Evolutionary conservation across 1,140 invertebrate species (phyloP).

Genomic region (Magallana ariakensis): DNA sequence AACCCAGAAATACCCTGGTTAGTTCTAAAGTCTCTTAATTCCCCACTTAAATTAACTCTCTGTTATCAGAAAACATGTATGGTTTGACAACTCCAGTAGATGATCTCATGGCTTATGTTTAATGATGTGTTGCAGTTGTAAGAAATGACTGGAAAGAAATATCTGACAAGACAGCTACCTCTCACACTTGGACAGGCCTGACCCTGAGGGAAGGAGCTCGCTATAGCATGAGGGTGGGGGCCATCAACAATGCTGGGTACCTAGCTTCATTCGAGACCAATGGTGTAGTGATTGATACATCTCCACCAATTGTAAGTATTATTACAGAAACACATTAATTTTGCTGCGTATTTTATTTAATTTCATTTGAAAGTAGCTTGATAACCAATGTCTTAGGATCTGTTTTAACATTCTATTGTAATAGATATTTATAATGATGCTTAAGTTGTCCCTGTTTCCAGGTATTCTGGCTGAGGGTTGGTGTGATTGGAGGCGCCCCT

Average conservation of each 20-base stretch:
- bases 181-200: conserved; percentile 37
- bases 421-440: no score
- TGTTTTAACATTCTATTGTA: neutral
- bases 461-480: conserved; percentile 57
- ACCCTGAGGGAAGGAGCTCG: conserved; percentile 50
- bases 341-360: neutral
- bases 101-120: neutral
- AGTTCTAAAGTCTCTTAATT: neutral
- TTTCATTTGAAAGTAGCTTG: neutral
- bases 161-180: neutral
- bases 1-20: conserved; percentile 57
- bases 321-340: neutral
- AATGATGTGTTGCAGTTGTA: conserved; percentile 21
- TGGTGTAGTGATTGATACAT: conserved; percentile 64
- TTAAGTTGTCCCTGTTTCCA: neutral
- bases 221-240: conserved; percentile 59
- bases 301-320: conserved; percentile 46
- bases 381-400: neutral
- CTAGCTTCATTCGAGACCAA: conserved; percentile 62
- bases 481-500: conserved; percentile 53
- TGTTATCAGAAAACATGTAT: no score
- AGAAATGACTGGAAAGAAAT: conserved; percentile 55
- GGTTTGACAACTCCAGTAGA: no score
- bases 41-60: no score
- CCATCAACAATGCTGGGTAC: conserved; percentile 63